Evolutionary conservation across 2,113 vertebrate species (phyloP).

Genomic region (Butorides virescens): DNA sequence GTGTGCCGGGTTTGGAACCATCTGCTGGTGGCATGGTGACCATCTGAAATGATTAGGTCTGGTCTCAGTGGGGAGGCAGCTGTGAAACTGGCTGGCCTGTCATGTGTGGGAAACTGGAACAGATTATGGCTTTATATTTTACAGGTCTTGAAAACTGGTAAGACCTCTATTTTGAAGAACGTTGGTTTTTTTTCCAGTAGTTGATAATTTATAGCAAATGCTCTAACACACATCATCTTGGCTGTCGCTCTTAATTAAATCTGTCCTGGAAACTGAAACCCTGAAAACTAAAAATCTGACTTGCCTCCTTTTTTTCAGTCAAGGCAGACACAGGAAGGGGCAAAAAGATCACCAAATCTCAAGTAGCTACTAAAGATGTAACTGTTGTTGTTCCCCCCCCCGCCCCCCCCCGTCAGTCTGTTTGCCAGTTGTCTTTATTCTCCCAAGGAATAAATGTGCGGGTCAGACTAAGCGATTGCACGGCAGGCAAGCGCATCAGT

Average conservation of each 20-base stretch:
- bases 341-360: background rate
- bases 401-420: background rate
- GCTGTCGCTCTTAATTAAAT: background rate
- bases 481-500: fast-evolving
- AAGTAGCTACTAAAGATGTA: background rate
- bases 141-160: background rate
- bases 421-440: background rate
- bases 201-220: background rate
- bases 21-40: background rate
- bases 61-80: background rate
- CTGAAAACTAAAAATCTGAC: background rate
- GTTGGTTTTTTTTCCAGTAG: background rate
- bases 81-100: background rate
- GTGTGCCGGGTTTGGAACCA: background rate
- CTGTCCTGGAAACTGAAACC: background rate
- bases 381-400: background rate
- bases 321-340: background rate
- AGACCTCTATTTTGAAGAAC: background rate
- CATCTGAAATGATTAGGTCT: background rate
- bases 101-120: background rate
- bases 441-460: background rate
- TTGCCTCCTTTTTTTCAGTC: background rate
- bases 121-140: background rate
- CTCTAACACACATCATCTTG: fast-evolving
- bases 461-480: background rate